These are phyloP conservation scores for Drosophila parabipectinata DNA, from an alignment of 1,140 invertebrate species.

Conservation along the genomic window DNA sequence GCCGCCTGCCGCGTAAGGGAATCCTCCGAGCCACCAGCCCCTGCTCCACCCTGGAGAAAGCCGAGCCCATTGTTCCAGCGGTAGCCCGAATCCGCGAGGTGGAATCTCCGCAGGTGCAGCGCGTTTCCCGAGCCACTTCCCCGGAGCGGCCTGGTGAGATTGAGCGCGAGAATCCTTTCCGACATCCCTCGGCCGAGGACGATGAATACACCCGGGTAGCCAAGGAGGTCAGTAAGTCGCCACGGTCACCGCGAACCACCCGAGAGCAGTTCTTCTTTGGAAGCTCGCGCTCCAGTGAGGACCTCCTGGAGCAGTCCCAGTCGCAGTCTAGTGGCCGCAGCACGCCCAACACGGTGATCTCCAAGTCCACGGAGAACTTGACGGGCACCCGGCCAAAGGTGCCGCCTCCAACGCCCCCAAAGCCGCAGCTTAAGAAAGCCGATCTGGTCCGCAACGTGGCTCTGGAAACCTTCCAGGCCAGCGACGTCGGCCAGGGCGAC, in stretches of 20 bases:
- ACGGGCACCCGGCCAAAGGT: constrained; percentile 65
- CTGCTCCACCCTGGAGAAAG: constrained; percentile 64
- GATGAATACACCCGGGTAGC: constrained; percentile 78
- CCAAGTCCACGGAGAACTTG: constrained; percentile 76
- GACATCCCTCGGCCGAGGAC: constrained; percentile 38
- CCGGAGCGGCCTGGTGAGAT: constrained; percentile 65
- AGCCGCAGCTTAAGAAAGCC: constrained; percentile 79
- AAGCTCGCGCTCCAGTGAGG: constrained; percentile 69
- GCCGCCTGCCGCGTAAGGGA: constrained; percentile 71
- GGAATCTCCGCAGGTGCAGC: constrained; percentile 68
- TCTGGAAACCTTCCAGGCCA: constrained; percentile 74
- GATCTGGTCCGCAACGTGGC: constrained; percentile 75
- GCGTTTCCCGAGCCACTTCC: constrained; percentile 63
- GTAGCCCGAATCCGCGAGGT: constrained; percentile 77
- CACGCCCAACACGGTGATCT: constrained; percentile 66
- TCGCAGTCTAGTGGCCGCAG: constrained; percentile 69
- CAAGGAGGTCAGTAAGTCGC: constrained; percentile 70
- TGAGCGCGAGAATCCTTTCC: constrained; percentile 82
- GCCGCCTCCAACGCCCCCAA: constrained; percentile 74
- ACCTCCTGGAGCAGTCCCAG: constrained; percentile 73
- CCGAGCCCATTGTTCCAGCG: constrained; percentile 62
- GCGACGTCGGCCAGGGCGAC: constrained; percentile 79
- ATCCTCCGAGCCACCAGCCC: constrained; percentile 79
- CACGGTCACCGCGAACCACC: constrained; percentile 51
- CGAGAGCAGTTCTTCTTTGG: constrained; percentile 78